A percentile compares a stretch with the other conserved stretches of the same genome.
phyloP scores from a whole-genome alignment of 53 echinoderm and acorn worm genomes.

The Hippasteria phrygiana region DNA sequence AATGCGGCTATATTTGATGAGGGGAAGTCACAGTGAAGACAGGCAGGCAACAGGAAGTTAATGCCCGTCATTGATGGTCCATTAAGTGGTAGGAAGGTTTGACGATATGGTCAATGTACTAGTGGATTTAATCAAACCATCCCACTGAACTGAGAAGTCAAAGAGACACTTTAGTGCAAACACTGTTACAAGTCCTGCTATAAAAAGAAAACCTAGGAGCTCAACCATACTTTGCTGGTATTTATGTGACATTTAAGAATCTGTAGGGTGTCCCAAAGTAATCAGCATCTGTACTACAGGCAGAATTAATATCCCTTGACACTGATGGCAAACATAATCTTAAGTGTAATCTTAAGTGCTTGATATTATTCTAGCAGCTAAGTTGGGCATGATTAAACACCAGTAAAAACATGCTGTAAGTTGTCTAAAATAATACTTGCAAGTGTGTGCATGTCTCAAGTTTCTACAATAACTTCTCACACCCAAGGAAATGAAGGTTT shows the following conservation, averaged over 20 bases:
- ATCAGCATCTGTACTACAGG: not conserved
- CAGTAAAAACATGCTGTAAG: not conserved
- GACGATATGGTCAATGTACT: not conserved
- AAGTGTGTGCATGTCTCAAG: not conserved
- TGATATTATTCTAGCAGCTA: not conserved
- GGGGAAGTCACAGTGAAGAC: too few species aligned
- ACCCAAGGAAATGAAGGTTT: not conserved
- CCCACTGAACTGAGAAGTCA: not conserved
- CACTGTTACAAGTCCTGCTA: not conserved
- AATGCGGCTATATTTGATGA: too few species aligned
- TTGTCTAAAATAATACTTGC: slow-evolving; percentile 6
- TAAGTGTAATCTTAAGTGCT: slow-evolving; percentile 19
- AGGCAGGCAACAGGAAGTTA: too few species aligned
- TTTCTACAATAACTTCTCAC: not conserved
- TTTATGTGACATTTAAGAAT: not conserved
- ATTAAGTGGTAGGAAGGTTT: not conserved
- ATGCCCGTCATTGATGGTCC: not conserved
- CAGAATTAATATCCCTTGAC: not conserved
- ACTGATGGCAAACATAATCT: not conserved
- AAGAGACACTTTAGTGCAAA: not conserved
- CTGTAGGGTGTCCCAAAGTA: not conserved
- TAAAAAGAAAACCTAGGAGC: not conserved
- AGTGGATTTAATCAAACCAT: not conserved
- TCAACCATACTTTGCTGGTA: not conserved
- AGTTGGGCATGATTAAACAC: slow-evolving; percentile 12